A percentile compares a stretch with the other conserved stretches of the same genome.
These are phyloP conservation scores for Chinchilla lanigera DNA, from an alignment of 2,113 vertebrate genomes.

Conservation along the genomic window DNA sequence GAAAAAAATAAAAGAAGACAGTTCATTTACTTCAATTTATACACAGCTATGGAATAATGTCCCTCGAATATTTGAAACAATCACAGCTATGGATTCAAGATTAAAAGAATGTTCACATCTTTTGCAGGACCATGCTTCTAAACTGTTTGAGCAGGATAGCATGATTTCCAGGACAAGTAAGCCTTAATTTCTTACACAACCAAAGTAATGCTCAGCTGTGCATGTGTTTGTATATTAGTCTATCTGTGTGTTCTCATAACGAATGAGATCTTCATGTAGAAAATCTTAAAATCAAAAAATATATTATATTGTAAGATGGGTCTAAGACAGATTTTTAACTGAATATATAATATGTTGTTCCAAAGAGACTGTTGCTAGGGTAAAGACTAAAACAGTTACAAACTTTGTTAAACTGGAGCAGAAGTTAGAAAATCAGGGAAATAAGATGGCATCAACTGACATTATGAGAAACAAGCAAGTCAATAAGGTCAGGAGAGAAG, in stretches of 20 bases:
- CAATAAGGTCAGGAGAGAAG: background rate
- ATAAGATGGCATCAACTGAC: background rate
- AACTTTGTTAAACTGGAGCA: background rate
- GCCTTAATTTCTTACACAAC: constrained; percentile 18
- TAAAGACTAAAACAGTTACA: background rate
- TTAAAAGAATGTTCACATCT: constrained; percentile 38
- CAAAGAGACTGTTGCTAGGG: background rate
- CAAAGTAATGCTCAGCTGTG: constrained; percentile 28
- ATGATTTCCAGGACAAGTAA: constrained; percentile 60
- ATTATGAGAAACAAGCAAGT: background rate
- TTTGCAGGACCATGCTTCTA: constrained; percentile 67
- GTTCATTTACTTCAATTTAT: constrained; percentile 66
- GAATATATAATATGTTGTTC: background rate
- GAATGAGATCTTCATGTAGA: constrained; percentile 36
- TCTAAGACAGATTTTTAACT: constrained; percentile 7
- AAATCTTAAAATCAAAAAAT: constrained; percentile 30
- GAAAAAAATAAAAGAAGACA: constrained; percentile 64
- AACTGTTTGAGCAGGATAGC: constrained; percentile 19
- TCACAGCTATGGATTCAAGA: constrained; percentile 66
- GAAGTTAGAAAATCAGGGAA: background rate
- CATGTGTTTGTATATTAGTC: background rate
- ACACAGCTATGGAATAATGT: constrained; percentile 68
- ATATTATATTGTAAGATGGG: constrained; percentile 10
- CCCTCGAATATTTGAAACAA: constrained; percentile 49
- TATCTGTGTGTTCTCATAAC: background rate